These are phyloP conservation scores for Antheraea mylitta DNA, from an alignment of 1,140 invertebrate species.

Conservation along the genomic window DNA sequence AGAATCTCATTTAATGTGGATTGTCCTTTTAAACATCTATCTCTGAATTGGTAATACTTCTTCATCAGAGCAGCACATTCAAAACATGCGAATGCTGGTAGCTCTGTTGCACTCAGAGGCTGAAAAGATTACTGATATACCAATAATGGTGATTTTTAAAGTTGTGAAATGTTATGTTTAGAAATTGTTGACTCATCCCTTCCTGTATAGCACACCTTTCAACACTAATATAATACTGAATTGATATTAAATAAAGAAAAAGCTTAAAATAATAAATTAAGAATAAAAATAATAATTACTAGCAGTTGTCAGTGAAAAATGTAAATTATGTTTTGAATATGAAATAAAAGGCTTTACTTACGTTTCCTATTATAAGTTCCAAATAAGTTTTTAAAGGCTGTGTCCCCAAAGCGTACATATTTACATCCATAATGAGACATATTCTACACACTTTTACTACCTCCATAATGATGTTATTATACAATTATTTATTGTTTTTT, in stretches of 20 bases:
- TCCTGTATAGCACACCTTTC: no score
- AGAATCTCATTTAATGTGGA: constrained; percentile 36
- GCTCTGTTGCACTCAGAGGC: constrained; percentile 25
- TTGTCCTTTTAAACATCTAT: constrained; percentile 47
- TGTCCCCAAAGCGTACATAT: constrained; percentile 26
- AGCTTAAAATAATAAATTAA: no score
- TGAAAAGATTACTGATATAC: constrained; percentile 36
- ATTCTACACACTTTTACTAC: constrained; percentile 28
- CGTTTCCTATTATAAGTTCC: constrained; percentile 29
- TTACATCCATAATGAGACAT: constrained; percentile 34
- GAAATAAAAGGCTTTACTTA: constrained; percentile 19
- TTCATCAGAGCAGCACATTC: constrained; percentile 47
- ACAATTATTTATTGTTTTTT: no score
- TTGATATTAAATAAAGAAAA: no score
- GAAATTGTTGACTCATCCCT: no score
- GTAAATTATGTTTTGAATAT: no score
- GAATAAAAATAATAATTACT: no score
- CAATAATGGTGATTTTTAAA: no score
- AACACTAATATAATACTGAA: no score
- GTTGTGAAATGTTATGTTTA: no score
- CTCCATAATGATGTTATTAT: background rate
- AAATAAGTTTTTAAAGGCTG: constrained; percentile 31
- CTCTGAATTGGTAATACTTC: constrained; percentile 48
- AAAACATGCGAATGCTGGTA: constrained; percentile 49
- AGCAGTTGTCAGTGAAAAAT: no score